A percentile compares a stretch with the other conserved stretches of the same genome.
These are phyloP conservation scores for Tachyglossus aculeatus DNA, from an alignment of 2,797 vertebrate genomes.

Conservation along the genomic window DNA sequence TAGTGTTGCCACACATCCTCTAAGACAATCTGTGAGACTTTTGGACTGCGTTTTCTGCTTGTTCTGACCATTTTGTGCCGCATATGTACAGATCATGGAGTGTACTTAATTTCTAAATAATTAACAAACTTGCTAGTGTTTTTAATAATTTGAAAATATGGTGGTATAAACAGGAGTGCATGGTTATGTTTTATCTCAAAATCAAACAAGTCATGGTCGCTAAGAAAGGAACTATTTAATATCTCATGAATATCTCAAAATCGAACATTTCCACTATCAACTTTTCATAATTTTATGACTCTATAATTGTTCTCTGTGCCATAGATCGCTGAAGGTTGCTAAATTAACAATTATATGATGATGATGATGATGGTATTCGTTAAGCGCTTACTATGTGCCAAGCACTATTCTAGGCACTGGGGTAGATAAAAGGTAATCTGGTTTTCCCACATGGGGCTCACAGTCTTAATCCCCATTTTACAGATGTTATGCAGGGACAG, in stretches of 20 bases:
- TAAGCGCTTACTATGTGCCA: too few relatives aligned
- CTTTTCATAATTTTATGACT: not conserved
- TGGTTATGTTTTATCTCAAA: slow-evolving; percentile 12
- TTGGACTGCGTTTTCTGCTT: too few relatives aligned
- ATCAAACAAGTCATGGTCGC: not conserved
- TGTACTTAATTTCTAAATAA: slow-evolving; percentile 28
- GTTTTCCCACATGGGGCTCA: too few relatives aligned
- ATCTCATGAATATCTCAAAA: slow-evolving; percentile 20
- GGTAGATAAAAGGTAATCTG: too few relatives aligned
- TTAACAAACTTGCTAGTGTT: not conserved
- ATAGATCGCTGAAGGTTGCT: not conserved
- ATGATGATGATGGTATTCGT: too few relatives aligned
- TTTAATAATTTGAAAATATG: slow-evolving; percentile 12
- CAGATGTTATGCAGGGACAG: too few relatives aligned
- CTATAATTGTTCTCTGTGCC: not conserved
- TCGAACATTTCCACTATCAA: not conserved
- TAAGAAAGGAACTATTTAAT: slow-evolving; percentile 18
- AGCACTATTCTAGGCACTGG: too few relatives aligned
- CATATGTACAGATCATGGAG: not conserved
- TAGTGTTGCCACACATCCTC: too few relatives aligned
- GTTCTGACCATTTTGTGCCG: slow-evolving; percentile 12
- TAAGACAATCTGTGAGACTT: too few relatives aligned
- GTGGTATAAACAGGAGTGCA: not conserved
- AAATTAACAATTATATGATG: too few relatives aligned
- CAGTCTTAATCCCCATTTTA: too few relatives aligned